A percentile compares a stretch with the other conserved stretches of the same genome.
Conservation (phyloP, 2,888 invertebrate genomes). For the Zaprionus bogoriensis region DNA sequence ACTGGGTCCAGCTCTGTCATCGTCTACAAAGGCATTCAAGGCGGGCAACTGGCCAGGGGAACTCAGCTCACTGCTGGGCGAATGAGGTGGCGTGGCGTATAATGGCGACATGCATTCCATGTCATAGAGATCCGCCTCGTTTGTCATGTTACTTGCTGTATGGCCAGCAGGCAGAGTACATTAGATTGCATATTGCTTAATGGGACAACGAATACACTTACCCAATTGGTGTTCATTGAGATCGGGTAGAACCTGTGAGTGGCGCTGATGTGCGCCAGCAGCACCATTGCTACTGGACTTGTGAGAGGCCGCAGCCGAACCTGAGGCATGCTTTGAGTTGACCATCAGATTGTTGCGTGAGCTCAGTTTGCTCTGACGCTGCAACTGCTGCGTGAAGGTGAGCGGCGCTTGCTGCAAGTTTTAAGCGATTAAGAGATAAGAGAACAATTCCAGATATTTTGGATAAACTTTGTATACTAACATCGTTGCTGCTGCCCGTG, state of each 20-base stretch:
- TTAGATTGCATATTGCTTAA: no score
- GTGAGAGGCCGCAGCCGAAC: conserved; percentile 52
- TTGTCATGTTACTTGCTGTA: conserved; percentile 72
- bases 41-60: conserved; percentile 83
- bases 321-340: conserved; percentile 78
- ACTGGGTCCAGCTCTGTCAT: conserved; percentile 75
- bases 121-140: conserved; percentile 83
- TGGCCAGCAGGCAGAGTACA: neutral
- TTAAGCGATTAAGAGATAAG: no score
- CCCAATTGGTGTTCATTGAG: conserved; percentile 83
- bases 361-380: conserved; percentile 84
- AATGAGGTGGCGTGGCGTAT: conserved; percentile 91
- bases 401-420: conserved; percentile 85
- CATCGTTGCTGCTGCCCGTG: conserved; percentile 83
- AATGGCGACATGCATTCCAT: conserved; percentile 86
- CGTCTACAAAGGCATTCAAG: conserved; percentile 82
- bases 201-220: conserved; percentile 44
- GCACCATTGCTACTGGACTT: conserved; percentile 64
- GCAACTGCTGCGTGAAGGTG: conserved; percentile 96
- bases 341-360: conserved; percentile 82
- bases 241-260: conserved; percentile 82
- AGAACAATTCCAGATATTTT: neutral
- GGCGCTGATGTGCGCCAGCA: conserved; percentile 76
- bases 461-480: conserved; percentile 49
- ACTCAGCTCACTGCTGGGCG: conserved; percentile 87